Evolutionary conservation across 1,140 invertebrate genomes (phyloP), one percentile per base, ranked within the genome.

Genomic region (Neodiprion pinetum): DNA sequence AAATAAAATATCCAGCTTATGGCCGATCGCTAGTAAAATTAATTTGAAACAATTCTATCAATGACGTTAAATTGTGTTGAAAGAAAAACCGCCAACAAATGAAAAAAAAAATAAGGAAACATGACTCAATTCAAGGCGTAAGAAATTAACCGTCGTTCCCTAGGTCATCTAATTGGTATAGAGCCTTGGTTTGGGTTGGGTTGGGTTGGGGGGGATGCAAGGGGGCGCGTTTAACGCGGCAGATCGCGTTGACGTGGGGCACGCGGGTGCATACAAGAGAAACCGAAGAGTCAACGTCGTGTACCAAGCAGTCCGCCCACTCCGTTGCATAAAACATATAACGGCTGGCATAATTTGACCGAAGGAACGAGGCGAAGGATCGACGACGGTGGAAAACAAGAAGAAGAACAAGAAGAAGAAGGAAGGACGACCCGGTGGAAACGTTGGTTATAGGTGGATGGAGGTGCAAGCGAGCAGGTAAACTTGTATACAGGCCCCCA

Each of bases 271-370:
- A 69, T 53, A 21, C 48, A 23, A 67, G 68, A n/a, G 40, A 67
- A 70, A 71, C 67, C 65, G 73, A 21, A 68, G 50, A n/a, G 66
- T 48, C 61, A 68, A 70, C 70, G 71, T 70, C 76, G 73, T 40
- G 28, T 70, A 75, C 17, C 70, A 76, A 76, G 70, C 72, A 78
- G 81, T 80, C 80, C 77, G 76, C 80, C 79, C 74, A 80, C 77
- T 80, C 71, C 78, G 77, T 78, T 77, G 80, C 81, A 81, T 80
- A 81, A 83, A 84, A 82, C 81, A 84, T 83, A 61, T 61, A 83
- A 85, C 82, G 81, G 80, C 82, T 77, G 79, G 80, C 83, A 83
- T 85, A 81, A 82, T 78, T 85, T 82, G 81, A 82, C 53, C 53
- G 53, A 61, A 61, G 11, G 53, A 61, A 61, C 53, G 53, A 61